Evolutionary conservation across 1,140 invertebrate genomes (phyloP).

Genomic region (Macrostomum lignano): DNA sequence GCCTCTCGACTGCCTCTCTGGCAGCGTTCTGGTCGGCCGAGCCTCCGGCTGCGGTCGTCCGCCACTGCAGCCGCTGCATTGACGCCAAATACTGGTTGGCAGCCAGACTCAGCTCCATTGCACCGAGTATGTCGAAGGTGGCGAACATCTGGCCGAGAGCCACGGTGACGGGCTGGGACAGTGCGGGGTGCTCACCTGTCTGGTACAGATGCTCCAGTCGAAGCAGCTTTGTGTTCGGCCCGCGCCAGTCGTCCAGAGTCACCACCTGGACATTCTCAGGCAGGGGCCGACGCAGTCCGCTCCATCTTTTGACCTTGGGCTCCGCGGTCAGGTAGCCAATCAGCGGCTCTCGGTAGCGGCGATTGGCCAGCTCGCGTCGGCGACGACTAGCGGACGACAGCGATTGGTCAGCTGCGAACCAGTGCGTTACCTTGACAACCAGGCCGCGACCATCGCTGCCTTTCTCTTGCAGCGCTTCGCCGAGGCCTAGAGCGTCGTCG

Average conservation of each 20-base stretch:
- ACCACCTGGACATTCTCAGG: constrained; percentile 54
- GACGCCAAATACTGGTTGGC: constrained; percentile 31
- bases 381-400: no score
- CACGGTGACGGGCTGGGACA: constrained; percentile 33
- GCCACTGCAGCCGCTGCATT: constrained; percentile 17
- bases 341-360: no score
- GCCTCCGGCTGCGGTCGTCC: no score
- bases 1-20: no score
- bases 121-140: constrained; percentile 31
- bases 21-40: no score
- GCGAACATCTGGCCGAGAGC: constrained; percentile 32
- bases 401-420: constrained; percentile 7
- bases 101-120: constrained; percentile 39
- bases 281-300: constrained; percentile 24
- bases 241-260: constrained; percentile 53
- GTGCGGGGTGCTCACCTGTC: no score
- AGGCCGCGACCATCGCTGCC: constrained; percentile 39
- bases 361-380: no score
- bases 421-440: constrained; percentile 42
- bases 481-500: constrained; percentile 72
- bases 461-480: constrained; percentile 60
- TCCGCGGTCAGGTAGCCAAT: constrained; percentile 3
- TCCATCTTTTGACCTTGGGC: constrained; percentile 7
- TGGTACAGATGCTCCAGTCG: constrained; percentile 63
- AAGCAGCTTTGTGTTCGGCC: constrained; percentile 33